Evolutionary conservation across 2,888 invertebrate species (phyloP), one percentile per base, ranked within the genome.

Genomic region (Eupithecia subfuscata): DNA sequence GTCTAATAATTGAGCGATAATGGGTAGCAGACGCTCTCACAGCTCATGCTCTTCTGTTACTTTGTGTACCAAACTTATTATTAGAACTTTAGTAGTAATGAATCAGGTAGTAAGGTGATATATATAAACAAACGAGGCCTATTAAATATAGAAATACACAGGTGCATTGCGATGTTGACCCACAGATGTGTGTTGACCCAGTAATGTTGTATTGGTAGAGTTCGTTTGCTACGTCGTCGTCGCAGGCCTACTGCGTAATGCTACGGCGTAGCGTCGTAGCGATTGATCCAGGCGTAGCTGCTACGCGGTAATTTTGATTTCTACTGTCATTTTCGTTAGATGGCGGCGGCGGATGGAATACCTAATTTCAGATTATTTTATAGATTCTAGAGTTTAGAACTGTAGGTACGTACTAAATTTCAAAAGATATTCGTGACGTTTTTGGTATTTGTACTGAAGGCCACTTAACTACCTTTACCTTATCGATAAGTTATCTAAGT

Each of bases 181-280:
- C 30, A 7, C 37, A 6, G 37, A 7, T 37, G 37, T 37, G 7
- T 56, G 11, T 64, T 64, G 64, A 40, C 40, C 40, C 40, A 63
- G 25, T 63, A 34, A 16, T 63, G 63, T 63, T 63, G 16, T 25
- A 11, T 14, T 63, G 63, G 63, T 30, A 30, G 16, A 30, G 7
- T 30, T 63, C 18, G 63, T 34, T 30, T 30, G 63, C 30, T 30
- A 63, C 63, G 63, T 9, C 56, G 56, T 14, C 52, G 40, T 40
- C 1, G 37, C 37, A 63, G 30, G 30, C 16, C 63, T 30, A 16
- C 16, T 14, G 30, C 18, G 18, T 64, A 30, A 34, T 34, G 30
- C 64, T 64, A 64, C 64, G 34, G 11, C 64, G 64, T 64, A 64
- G 64, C 64, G 64, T 16, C 34, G 18, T 34, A 30, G 64, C 14